These are phyloP conservation scores for Geophilus truncorum DNA, from an alignment of 2,888 invertebrate species.

Conservation along the genomic window DNA sequence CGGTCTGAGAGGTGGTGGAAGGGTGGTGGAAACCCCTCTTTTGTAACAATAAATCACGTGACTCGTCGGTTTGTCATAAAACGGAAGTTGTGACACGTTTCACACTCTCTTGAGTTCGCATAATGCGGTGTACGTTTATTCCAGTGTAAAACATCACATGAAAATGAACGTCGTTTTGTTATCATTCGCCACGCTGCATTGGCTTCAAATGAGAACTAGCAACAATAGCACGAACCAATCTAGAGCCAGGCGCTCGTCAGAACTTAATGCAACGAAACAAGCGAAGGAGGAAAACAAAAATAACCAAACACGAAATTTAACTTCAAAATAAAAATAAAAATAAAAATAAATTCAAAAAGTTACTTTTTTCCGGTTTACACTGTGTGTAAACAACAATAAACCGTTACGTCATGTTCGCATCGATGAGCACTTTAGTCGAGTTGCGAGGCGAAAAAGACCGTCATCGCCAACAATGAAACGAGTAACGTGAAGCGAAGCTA, in stretches of 20 bases:
- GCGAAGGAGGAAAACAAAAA: background rate
- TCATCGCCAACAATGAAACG: background rate
- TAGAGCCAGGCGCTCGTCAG: background rate
- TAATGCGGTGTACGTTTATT: slow-evolving; percentile 18
- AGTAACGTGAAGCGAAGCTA: slow-evolving; percentile 13
- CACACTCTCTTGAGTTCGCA: slow-evolving; percentile 25
- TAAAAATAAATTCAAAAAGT: background rate
- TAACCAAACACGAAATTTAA: background rate
- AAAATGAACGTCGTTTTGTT: slow-evolving; percentile 13
- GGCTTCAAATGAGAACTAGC: slow-evolving; percentile 3
- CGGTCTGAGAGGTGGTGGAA: background rate
- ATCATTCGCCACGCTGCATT: slow-evolving; percentile 14
- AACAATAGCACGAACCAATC: slow-evolving; percentile 11
- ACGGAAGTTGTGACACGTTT: slow-evolving; percentile 21
- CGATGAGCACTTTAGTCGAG: background rate
- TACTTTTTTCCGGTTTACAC: background rate
- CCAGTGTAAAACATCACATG: slow-evolving; percentile 9
- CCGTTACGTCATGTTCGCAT: background rate
- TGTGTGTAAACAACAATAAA: background rate
- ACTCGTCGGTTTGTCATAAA: slow-evolving; percentile 3
- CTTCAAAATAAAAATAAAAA: background rate
- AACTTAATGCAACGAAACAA: background rate
- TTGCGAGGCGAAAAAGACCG: background rate
- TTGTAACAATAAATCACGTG: slow-evolving; percentile 15
- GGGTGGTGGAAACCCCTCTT: background rate